phyloP scores from a whole-genome alignment of 2,797 vertebrate species.

The Aplochiton taeniatus region DNA sequence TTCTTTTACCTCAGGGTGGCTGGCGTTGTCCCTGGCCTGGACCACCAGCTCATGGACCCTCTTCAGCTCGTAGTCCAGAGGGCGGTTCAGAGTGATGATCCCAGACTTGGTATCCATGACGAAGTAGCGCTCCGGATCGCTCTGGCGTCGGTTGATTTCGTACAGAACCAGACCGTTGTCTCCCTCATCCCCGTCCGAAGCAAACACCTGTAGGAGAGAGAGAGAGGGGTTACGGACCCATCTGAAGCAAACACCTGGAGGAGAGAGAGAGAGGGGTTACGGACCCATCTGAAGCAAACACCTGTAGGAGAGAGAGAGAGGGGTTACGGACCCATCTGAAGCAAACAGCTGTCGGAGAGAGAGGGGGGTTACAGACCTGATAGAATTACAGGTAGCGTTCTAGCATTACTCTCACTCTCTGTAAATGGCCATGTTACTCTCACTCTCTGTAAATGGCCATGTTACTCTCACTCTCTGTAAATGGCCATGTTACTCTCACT shows the following conservation, averaged over 20 bases:
- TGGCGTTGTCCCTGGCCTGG: slow-evolving; percentile 90
- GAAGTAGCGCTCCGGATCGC: slow-evolving; percentile 91
- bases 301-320: slow-evolving; percentile 65
- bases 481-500: too few species aligned
- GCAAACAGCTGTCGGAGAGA: too few species aligned
- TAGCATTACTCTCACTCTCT: too few species aligned
- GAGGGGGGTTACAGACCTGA: too few species aligned
- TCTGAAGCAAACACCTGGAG: slow-evolving; percentile 90
- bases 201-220: slow-evolving; percentile 82
- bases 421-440: too few species aligned
- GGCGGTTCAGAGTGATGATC: slow-evolving; percentile 89
- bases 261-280: too few species aligned
- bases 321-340: too few species aligned
- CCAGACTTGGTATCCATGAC: slow-evolving; percentile 89
- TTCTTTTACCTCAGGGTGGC: slow-evolving; percentile 84
- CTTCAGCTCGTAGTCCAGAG: slow-evolving; percentile 91
- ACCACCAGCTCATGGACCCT: slow-evolving; percentile 96
- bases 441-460: too few species aligned
- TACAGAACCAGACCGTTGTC: slow-evolving; percentile 93
- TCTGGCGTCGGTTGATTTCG: slow-evolving; percentile 96
- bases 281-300: slow-evolving; percentile 89
- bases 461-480: too few species aligned
- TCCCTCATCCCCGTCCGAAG: slow-evolving; percentile 89
- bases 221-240: slow-evolving; percentile 46
- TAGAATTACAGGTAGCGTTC: too few species aligned